A percentile compares a stretch with the other conserved stretches of the same genome.
These are phyloP conservation scores for Achroia grisella DNA, from an alignment of 1,140 invertebrate species.

Conservation along the genomic window DNA sequence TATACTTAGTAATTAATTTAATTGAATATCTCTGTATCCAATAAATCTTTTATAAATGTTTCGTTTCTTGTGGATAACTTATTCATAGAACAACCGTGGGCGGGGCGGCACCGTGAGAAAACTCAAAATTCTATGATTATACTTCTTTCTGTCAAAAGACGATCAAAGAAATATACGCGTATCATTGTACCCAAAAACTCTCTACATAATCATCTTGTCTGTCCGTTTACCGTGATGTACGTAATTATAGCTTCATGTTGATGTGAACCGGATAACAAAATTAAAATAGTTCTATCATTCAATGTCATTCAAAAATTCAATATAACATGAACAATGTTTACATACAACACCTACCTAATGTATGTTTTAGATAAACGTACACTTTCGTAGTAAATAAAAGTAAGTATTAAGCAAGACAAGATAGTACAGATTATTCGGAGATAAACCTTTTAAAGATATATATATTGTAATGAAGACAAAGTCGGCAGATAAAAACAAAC, in stretches of 20 bases:
- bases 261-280: no score
- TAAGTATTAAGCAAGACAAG: conserved; percentile 5
- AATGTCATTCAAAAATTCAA: no score
- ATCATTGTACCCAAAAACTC: conserved; percentile 13
- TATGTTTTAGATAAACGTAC: no score
- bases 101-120: conserved; percentile 57
- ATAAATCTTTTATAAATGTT: conserved; percentile 13
- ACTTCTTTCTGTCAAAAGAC: conserved; percentile 19
- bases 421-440: conserved; percentile 39
- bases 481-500: conserved; percentile 62
- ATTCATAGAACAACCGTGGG: conserved; percentile 58
- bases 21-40: not conserved
- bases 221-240: no score
- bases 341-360: no score
- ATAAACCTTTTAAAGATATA: conserved; percentile 50
- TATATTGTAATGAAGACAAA: conserved; percentile 63
- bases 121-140: conserved; percentile 38
- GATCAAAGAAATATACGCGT: conserved; percentile 15
- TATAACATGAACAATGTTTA: no score
- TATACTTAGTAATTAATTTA: no score
- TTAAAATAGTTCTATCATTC: no score
- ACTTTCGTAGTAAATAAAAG: no score
- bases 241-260: no score
- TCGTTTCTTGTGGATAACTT: conserved; percentile 46
- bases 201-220: not conserved